phyloP scores from a whole-genome alignment of 2,888 invertebrate species.

The Ennomos fuscantarius region DNA sequence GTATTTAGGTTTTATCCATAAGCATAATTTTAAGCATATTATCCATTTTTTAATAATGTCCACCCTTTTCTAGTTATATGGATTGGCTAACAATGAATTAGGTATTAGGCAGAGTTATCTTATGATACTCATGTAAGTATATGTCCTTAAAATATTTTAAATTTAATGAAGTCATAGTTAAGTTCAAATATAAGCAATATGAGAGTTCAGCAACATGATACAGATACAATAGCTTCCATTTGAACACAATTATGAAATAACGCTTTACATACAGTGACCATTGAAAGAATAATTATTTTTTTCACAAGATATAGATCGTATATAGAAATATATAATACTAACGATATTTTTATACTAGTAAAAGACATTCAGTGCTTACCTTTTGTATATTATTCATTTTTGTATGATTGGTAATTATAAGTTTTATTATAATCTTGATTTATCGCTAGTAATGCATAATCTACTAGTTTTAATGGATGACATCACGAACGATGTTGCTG shows the following conservation, averaged over 20 bases:
- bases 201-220: slow-evolving; percentile 21
- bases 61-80: slow-evolving; percentile 34
- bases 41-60: slow-evolving; percentile 35
- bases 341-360: slow-evolving; percentile 79
- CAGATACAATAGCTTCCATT: slow-evolving; percentile 23
- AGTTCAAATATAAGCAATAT: slow-evolving; percentile 2
- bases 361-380: slow-evolving; percentile 56
- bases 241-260: slow-evolving; percentile 30
- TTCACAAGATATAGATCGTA: slow-evolving; percentile 25
- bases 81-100: slow-evolving; percentile 30
- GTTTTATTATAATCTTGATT: slow-evolving; percentile 44
- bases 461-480: slow-evolving; percentile 62
- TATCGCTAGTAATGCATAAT: slow-evolving; percentile 56
- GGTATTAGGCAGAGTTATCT: slow-evolving; percentile 27
- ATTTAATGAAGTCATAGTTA: slow-evolving; percentile 16
- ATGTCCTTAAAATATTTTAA: slow-evolving; percentile 15
- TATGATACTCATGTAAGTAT: slow-evolving; percentile 20
- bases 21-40: slow-evolving; percentile 38
- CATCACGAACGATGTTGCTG: slow-evolving; percentile 62
- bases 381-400: slow-evolving; percentile 21
- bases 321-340: slow-evolving; percentile 41
- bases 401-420: slow-evolving; percentile 41
- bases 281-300: slow-evolving; percentile 26
- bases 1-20: slow-evolving; percentile 33
- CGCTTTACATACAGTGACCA: slow-evolving; percentile 33